These are phyloP conservation scores for Agrilus biguttatus DNA, from an alignment of 2,888 invertebrate species.

Conservation along the genomic window DNA sequence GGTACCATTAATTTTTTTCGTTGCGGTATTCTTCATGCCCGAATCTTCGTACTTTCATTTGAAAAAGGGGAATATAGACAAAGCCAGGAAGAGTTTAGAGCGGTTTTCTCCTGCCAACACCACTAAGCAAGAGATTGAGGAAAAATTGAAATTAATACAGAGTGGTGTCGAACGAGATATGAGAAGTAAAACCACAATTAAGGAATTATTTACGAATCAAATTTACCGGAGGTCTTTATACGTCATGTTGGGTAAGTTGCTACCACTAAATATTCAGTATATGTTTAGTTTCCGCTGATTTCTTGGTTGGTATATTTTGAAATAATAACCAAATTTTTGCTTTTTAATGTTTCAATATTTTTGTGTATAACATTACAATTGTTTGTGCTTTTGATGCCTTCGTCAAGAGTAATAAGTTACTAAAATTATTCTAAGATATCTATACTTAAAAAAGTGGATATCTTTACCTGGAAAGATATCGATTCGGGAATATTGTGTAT, in stretches of 20 bases:
- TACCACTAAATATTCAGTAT: too few relatives aligned
- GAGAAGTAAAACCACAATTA: not conserved
- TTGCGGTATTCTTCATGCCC: conserved; percentile 29
- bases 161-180: not conserved
- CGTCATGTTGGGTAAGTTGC: not conserved
- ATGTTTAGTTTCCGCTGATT: too few relatives aligned
- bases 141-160: not conserved
- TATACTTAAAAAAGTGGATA: too few relatives aligned
- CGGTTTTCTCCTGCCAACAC: conserved; percentile 12
- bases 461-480: too few relatives aligned
- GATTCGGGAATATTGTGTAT: too few relatives aligned
- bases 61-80: conserved; percentile 22
- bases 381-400: too few relatives aligned
- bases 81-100: conserved; percentile 20
- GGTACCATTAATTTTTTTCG: conserved; percentile 26
- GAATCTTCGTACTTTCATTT: conserved; percentile 34
- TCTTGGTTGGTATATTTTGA: too few relatives aligned
- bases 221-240: not conserved
- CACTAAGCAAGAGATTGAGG: not conserved
- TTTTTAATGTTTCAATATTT: too few relatives aligned
- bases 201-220: not conserved
- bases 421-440: too few relatives aligned
- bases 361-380: too few relatives aligned
- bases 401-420: too few relatives aligned
- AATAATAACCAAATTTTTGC: too few relatives aligned